phyloP scores from a whole-genome alignment of 2,888 invertebrate genomes.

The Apotomis capreana region DNA sequence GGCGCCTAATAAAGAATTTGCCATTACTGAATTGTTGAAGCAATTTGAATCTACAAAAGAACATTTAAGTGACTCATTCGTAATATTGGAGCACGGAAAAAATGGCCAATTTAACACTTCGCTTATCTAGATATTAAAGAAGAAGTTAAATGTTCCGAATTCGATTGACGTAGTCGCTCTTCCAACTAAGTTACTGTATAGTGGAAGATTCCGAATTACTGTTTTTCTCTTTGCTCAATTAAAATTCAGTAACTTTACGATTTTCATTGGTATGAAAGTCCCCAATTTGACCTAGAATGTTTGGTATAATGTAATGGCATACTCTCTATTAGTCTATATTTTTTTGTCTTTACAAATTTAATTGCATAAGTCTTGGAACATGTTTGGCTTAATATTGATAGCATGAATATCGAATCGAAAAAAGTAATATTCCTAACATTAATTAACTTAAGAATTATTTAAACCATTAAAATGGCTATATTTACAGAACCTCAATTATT shows the following conservation, averaged over 20 bases:
- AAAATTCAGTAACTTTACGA: background rate
- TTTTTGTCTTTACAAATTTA: too few species aligned
- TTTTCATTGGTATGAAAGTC: background rate
- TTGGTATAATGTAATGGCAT: too few species aligned
- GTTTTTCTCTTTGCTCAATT: slow-evolving; percentile 12
- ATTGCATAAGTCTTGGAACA: too few species aligned
- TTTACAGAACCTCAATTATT: too few species aligned
- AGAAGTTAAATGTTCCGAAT: background rate
- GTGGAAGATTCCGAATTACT: background rate
- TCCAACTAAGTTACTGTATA: background rate
- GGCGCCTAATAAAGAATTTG: background rate
- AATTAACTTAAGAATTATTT: too few species aligned
- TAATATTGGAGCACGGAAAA: background rate
- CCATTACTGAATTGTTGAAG: background rate
- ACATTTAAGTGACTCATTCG: background rate
- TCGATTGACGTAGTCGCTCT: slow-evolving; percentile 17
- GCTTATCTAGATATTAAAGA: background rate
- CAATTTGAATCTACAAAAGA: background rate
- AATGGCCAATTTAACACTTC: slow-evolving; percentile 19
- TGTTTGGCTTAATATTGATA: too few species aligned
- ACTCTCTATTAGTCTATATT: too few species aligned
- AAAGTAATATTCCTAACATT: too few species aligned
- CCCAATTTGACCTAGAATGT: background rate
- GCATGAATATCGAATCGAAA: too few species aligned
- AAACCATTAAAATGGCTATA: too few species aligned